These are phyloP conservation scores for Sapajus apella DNA, from an alignment of 2,113 vertebrate species.

Conservation along the genomic window DNA sequence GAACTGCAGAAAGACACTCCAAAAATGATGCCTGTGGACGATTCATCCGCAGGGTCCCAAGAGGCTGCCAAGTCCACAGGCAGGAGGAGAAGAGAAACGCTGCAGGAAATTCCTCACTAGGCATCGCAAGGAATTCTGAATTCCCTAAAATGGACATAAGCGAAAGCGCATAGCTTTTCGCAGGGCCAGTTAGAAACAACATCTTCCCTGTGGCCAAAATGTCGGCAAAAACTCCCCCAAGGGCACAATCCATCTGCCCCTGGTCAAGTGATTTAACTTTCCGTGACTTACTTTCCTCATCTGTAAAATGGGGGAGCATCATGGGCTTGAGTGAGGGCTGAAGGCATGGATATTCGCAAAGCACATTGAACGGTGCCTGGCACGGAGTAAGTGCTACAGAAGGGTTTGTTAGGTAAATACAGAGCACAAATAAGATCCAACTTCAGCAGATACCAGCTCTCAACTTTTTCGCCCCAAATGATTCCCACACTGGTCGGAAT, in stretches of 20 bases:
- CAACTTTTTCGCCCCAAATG: constrained; percentile 52
- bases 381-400: not conserved
- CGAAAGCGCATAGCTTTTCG: not conserved
- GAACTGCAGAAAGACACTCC: not conserved
- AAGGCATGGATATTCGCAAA: not conserved
- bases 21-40: not conserved
- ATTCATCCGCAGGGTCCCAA: not conserved
- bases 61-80: not conserved
- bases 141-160: not conserved
- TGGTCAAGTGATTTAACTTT: not conserved
- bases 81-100: not conserved
- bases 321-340: rapidly evolving
- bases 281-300: not conserved
- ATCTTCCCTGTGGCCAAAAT: not conserved
- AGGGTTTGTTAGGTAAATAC: constrained; percentile 39
- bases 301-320: not conserved
- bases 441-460: constrained; percentile 70
- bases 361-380: not conserved
- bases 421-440: constrained; percentile 33
- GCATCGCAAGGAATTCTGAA: not conserved
- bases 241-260: not conserved
- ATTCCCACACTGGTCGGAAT: constrained; percentile 50
- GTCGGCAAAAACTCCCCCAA: not conserved
- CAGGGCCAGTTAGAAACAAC: not conserved
- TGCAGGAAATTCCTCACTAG: not conserved